Base-by-base conservation (phyloP, 2,113 vertebrate species). In the Tringa solitaria region DNA sequence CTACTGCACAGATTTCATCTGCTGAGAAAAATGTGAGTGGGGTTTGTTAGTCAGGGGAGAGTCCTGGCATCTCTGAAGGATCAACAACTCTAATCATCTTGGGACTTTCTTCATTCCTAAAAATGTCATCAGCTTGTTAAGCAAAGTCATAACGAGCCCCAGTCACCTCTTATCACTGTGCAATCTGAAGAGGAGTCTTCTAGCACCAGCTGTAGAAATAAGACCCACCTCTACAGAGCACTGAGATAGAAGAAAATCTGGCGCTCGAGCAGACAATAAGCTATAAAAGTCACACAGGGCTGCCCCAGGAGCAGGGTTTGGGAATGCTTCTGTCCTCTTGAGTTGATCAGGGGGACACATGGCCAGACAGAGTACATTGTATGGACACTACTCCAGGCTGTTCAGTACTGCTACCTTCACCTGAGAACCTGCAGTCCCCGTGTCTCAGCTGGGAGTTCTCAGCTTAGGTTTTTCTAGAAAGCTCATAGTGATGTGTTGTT, bases 61-160 rank as follows among this genome's bases (percentile, higher is more conserved):
- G 23, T 50, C 73, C 35, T 87, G 86, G 65, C 68, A 54, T 87
- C 70, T 64, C 92, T 23, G 75, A 90, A 68, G 59, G 45, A 89
- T 94, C 93, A 90, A 89, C 76, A 72, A 61, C 35, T 33, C 74
- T 54, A 85, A 95, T 91, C 12, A 11, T 87, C 89, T 68, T 33
- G 90, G 92, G 96, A 63, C 76, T 95, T 88, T 75, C 90, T 90
- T 92, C n/a, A 90, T 97, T 83, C 70, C 7, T 98, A 98, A 98
- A 97, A 97, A 91, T 97, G 97, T 98, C 98, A 98, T 88, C 96
- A 95, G 90, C 95, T 97, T 88, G 4, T 98, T 98, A 97, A 97
- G 84, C 91, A 67, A 70, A 74, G 63, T 84, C 96, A 83, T 97
- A 97, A 98, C 93, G 87, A 98, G 97, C 92, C 95, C 67, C 78